Evolutionary conservation across 2,113 vertebrate species (phyloP), one percentile per base, ranked within the genome.

Genomic region (Halcyon senegalensis): DNA sequence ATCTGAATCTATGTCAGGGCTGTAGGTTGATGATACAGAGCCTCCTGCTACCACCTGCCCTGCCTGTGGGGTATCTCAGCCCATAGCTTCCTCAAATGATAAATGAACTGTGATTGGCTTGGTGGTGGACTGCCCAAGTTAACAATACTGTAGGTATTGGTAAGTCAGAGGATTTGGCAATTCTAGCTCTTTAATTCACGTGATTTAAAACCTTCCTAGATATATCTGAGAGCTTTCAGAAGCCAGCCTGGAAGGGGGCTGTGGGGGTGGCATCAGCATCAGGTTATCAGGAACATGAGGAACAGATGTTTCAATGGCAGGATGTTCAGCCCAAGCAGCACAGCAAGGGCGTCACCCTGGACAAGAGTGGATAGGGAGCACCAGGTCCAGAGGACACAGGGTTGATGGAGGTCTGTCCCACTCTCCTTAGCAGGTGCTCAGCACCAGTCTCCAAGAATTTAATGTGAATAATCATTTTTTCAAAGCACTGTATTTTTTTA

Each of bases 1-100:
- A 90, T 41, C 41, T 33, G 56, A 44, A 88, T 94, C 94, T 86
- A 91, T 50, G 59, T 28, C 79, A 86, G 30, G 31, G n/a, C 13
- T 90, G 59, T 24, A 74, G 55, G 75, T 81, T 56, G 44, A 62
- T 72, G 70, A 85, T 83, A 46, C 50, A 79, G 78, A 93, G 43
- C n/a, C 63, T 95, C 33, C 63, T 58, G 59, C 50, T 55, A 68
- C 63, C 78, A 43, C 60, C 59, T 7, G 5, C 72, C n/a, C 72
- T 46, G 30, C 50, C 44, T 44, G 46, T 46, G 55, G 72, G 44
- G 62, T 66, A 77, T 24, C 31, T 58, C 70, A 86, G 63, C 63
- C 74, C 78, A 46, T 14, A 21, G 33, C 43, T 83, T 86, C 68
- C 16, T 39, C 55, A 46, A 59, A 56, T 64, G 68, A 63, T 66